Base-by-base conservation (phyloP, 2,888 invertebrate species). In the Orthosia gracilis region DNA sequence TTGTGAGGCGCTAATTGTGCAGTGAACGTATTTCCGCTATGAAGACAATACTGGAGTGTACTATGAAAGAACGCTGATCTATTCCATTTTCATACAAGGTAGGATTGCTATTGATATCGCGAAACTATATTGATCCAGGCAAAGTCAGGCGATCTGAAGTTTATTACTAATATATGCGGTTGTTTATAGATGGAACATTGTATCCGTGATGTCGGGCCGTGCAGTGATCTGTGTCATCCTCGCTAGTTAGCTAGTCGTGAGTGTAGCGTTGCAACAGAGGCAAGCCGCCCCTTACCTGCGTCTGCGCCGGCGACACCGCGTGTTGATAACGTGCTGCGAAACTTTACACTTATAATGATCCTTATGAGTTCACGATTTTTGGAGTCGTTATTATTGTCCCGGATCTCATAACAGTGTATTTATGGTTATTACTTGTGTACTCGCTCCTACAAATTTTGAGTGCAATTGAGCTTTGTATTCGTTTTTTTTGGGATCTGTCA, bases 141-240 rank as follows among this genome's bases (percentile, higher is more conserved):
- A 66, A 82, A 79, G 50, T 61, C 82, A 72, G 67, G 64, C 15
- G 31, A 23, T 17, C 21, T 50, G n/a, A 18, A 59, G n/a, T 68
- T 84, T 82, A 81, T 80, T 80, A 80, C 80, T 85, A 80, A 73
- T 83, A 82, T 85, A 82, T 81, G 72, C 73, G 58, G 78, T 84
- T 87, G 85, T 76, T 73, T 80, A 83, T 80, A 85, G 82, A 85
- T 85, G 78, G 86, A 88, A 90, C 89, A 86, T 80, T 82, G 82
- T 87, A 88, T 90, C 91, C 91, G 93, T 92, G 92, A 91, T 89
- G 89, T 84, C 78, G 84, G 80, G 86, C 85, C 83, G 84, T 85
- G 88, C 85, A 86, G 87, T 85, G 91, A 92, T 92, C 90, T 89
- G 91, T 91, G 92, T 90, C 92, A 89, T 90, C 90, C 86, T 87